Evolutionary conservation across 2,888 invertebrate species (phyloP).

Genomic region (Fragum sueziense): DNA sequence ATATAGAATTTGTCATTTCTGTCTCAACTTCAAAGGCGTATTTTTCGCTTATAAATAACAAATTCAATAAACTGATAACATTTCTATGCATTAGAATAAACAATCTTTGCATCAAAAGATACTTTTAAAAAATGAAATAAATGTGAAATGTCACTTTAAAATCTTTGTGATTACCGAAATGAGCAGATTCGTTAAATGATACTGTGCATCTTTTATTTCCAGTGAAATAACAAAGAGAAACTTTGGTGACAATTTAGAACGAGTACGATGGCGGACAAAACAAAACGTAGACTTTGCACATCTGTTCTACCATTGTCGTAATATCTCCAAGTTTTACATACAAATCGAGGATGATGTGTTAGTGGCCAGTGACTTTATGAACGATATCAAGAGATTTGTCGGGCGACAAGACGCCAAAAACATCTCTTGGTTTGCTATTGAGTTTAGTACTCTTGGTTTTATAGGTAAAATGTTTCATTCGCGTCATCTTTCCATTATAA

Average conservation of each 20-base stretch:
- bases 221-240: conserved; percentile 62
- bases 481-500: conserved; percentile 34
- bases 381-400: conserved; percentile 76
- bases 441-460: conserved; percentile 51
- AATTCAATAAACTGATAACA: too few relatives aligned
- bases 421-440: conserved; percentile 44
- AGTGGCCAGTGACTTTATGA: conserved; percentile 73
- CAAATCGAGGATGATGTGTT: conserved; percentile 81
- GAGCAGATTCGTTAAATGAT: too few relatives aligned
- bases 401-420: conserved; percentile 55
- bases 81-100: too few relatives aligned
- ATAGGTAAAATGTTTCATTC: conserved; percentile 57
- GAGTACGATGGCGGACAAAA: conserved; percentile 81
- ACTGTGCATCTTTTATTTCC: conserved; percentile 23
- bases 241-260: conserved; percentile 76
- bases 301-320: conserved; percentile 75
- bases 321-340: conserved; percentile 78
- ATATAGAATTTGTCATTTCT: too few relatives aligned
- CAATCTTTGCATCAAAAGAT: too few relatives aligned
- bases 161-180: too few relatives aligned
- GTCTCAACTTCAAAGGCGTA: too few relatives aligned
- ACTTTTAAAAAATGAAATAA: too few relatives aligned
- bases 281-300: conserved; percentile 81
- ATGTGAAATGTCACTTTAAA: too few relatives aligned
- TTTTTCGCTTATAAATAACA: too few relatives aligned